Conservation (phyloP, 1,140 invertebrate genomes). For the Agraylea sexmaculata region DNA sequence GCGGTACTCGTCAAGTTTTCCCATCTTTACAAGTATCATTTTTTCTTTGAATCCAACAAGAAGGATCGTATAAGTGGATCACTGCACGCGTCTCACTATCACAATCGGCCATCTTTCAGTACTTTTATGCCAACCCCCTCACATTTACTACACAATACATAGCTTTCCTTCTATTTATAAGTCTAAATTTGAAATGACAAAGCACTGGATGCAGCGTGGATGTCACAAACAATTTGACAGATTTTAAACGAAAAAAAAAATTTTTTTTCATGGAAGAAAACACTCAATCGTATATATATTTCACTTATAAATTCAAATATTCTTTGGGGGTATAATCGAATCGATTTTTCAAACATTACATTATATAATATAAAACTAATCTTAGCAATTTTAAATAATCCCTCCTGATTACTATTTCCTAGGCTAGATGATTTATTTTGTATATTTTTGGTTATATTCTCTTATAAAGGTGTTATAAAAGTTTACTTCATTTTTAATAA, state of each 20-base stretch:
- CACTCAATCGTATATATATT: neutral
- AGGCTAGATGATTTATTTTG: too few species aligned
- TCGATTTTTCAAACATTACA: neutral
- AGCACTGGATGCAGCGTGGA: too few species aligned
- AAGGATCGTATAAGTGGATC: conserved; percentile 20
- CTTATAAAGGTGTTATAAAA: too few species aligned
- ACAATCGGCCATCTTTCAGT: conserved; percentile 8
- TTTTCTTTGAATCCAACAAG: conserved; percentile 12
- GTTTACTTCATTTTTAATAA: too few species aligned
- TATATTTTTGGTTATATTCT: too few species aligned
- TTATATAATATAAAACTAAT: neutral
- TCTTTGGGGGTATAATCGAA: neutral
- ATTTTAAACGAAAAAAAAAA: too few species aligned
- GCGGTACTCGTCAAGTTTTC: conserved; percentile 6
- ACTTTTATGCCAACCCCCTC: too few species aligned
- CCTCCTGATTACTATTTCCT: neutral
- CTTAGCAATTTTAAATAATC: neutral
- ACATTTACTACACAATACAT: too few species aligned
- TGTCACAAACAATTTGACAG: too few species aligned
- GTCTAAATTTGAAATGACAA: too few species aligned
- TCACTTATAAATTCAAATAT: neutral
- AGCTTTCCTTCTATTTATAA: too few species aligned
- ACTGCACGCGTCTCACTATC: conserved; percentile 20
- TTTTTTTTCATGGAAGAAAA: too few species aligned
- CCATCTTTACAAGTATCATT: conserved; percentile 20